phyloP scores from a whole-genome alignment of 2,888 invertebrate species.

The Diaperis boleti region DNA sequence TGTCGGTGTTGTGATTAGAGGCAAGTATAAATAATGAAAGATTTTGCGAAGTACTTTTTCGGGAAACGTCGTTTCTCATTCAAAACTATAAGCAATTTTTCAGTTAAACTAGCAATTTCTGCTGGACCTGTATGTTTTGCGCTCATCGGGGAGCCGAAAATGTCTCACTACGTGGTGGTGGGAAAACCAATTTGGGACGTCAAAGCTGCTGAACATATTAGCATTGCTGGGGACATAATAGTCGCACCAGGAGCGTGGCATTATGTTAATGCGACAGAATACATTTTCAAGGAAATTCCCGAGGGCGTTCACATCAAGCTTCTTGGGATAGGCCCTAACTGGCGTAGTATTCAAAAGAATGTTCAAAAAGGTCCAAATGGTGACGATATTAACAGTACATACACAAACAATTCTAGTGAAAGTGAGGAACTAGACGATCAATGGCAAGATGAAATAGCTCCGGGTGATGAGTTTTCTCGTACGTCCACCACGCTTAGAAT shows the following conservation, averaged over 20 bases:
- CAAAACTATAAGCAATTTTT: no score
- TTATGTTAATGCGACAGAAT: conserved; percentile 73
- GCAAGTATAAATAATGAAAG: no score
- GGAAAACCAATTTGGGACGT: conserved; percentile 75
- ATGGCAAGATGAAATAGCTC: background rate
- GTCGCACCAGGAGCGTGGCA: conserved; percentile 72
- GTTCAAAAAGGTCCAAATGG: no score
- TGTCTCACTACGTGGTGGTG: conserved; percentile 72
- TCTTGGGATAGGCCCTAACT: conserved; percentile 59
- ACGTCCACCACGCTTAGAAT: background rate
- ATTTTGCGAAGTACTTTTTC: no score
- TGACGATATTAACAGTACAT: no score
- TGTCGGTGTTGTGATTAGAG: conserved; percentile 72
- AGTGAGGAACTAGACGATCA: background rate
- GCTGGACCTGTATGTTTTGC: conserved; percentile 72
- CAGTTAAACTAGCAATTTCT: conserved; percentile 75
- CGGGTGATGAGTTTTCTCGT: background rate
- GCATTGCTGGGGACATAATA: conserved; percentile 73
- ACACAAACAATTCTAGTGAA: no score
- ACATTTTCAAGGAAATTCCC: conserved; percentile 69
- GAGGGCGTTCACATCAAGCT: conserved; percentile 70
- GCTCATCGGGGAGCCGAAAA: conserved; percentile 68
- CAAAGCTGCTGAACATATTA: conserved; percentile 68
- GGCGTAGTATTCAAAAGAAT: conserved; percentile 58
- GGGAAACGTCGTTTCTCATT: no score